Conservation (phyloP, 2,113 vertebrate species). For the Rhodinocichla rosea region DNA sequence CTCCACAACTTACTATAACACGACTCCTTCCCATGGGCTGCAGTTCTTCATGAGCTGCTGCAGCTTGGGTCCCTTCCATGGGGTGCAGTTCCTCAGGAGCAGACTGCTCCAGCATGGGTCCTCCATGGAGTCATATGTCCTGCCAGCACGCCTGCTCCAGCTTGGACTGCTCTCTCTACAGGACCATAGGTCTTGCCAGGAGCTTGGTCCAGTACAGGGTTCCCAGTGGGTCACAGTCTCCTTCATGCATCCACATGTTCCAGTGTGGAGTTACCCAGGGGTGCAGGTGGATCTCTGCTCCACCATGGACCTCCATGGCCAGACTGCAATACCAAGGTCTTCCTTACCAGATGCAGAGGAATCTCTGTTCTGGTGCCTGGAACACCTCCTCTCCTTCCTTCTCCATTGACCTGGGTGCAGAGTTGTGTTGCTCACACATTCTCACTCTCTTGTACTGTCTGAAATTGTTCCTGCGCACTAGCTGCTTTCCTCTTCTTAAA, state of each 20-base stretch:
- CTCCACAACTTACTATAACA: neutral
- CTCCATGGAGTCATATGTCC: too few relatives aligned
- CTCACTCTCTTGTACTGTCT: neutral
- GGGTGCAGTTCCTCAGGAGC: neutral
- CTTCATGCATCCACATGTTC: neutral
- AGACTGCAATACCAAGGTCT: neutral
- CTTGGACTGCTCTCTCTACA: neutral
- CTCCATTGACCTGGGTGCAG: neutral
- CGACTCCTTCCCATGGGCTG: neutral
- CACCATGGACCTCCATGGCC: neutral
- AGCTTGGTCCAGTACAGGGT: neutral
- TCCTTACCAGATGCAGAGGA: neutral
- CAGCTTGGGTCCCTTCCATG: neutral
- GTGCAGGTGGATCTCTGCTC: neutral
- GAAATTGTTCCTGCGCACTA: neutral
- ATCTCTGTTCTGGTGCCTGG: fast-evolving
- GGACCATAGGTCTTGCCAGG: neutral
- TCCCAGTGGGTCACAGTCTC: neutral
- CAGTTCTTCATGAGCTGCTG: neutral
- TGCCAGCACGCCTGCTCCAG: neutral
- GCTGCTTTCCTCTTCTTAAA: neutral
- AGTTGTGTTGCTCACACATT: neutral
- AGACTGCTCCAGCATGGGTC: neutral
- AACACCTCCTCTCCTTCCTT: neutral
- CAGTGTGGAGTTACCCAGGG: neutral